phyloP scores from a whole-genome alignment of 2,888 invertebrate species.

The Anoplius nigerrimus region DNA sequence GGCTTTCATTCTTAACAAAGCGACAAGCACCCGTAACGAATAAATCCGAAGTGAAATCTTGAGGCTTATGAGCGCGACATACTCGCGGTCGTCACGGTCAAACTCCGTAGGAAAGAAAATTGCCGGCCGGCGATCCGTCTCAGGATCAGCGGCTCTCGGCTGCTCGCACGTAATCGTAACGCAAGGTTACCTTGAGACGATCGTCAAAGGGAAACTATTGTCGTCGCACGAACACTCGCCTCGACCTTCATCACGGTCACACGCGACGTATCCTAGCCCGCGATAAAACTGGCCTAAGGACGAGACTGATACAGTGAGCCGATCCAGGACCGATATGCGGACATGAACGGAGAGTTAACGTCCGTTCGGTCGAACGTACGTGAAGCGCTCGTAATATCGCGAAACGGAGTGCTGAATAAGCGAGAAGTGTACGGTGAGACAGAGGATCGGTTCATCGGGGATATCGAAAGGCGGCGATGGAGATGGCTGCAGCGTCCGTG shows the following conservation, averaged over 20 bases:
- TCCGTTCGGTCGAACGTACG: conserved; percentile 8
- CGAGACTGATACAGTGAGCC: too few relatives aligned
- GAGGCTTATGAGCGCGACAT: too few relatives aligned
- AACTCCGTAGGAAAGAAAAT: too few relatives aligned
- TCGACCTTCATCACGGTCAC: conserved; percentile 34
- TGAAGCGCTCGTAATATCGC: conserved; percentile 51
- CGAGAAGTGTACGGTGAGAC: conserved; percentile 34
- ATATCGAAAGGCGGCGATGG: conserved; percentile 40
- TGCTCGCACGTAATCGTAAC: not conserved
- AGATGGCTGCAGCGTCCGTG: not conserved
- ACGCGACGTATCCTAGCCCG: not conserved
- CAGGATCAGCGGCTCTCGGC: too few relatives aligned
- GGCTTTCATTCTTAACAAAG: too few relatives aligned
- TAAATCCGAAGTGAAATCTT: too few relatives aligned
- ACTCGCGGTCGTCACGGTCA: too few relatives aligned
- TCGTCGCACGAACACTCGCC: conserved; percentile 23
- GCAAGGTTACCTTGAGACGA: conserved; percentile 40
- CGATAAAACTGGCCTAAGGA: not conserved
- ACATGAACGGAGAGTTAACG: too few relatives aligned
- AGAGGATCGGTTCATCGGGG: conserved; percentile 33
- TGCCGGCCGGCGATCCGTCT: too few relatives aligned
- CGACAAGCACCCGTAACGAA: too few relatives aligned
- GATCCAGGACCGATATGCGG: too few relatives aligned
- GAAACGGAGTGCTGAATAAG: conserved; percentile 55
- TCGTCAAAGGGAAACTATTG: conserved; percentile 35